phyloP scores from a whole-genome alignment of 1,140 invertebrate species.

The Choristoneura fumiferana region DNA sequence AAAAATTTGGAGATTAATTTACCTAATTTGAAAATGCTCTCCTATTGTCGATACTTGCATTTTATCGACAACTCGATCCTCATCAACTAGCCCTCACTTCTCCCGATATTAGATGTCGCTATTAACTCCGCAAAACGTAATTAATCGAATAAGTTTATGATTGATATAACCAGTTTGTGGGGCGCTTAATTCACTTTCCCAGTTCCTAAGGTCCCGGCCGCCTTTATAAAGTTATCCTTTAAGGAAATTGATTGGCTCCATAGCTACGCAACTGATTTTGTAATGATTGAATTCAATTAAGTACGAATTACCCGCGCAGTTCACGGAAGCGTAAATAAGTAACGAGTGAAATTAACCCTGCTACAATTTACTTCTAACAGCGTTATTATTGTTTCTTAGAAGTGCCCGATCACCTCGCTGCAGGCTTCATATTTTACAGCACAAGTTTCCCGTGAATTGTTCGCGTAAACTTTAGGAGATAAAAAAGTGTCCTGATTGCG shows the following conservation, averaged over 20 bases:
- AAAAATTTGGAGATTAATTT: no score
- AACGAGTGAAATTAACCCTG: constrained; percentile 34
- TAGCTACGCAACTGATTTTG: constrained; percentile 54
- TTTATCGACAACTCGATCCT: constrained; percentile 29
- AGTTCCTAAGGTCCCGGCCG: constrained; percentile 59
- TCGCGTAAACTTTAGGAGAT: no score
- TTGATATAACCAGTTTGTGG: constrained; percentile 78
- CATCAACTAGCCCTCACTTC: constrained; percentile 43
- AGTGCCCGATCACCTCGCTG: not conserved
- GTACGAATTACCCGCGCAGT: constrained; percentile 30
- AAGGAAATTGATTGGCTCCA: constrained; percentile 66
- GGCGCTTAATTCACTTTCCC: constrained; percentile 76
- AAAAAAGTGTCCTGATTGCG: no score
- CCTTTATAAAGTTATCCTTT: constrained; percentile 76
- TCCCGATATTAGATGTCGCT: constrained; percentile 74
- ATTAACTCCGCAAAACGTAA: constrained; percentile 79
- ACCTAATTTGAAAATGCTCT: no score
- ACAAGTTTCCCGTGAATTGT: no score
- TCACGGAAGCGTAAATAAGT: constrained; percentile 43
- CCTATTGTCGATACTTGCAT: no score
- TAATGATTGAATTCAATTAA: constrained; percentile 54
- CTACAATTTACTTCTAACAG: constrained; percentile 2
- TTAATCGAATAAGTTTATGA: constrained; percentile 79
- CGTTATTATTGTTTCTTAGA: constrained; percentile 11
- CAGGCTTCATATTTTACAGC: no score